Conservation (phyloP, 2,113 vertebrate species). For the Phylloscopus whistleri region DNA sequence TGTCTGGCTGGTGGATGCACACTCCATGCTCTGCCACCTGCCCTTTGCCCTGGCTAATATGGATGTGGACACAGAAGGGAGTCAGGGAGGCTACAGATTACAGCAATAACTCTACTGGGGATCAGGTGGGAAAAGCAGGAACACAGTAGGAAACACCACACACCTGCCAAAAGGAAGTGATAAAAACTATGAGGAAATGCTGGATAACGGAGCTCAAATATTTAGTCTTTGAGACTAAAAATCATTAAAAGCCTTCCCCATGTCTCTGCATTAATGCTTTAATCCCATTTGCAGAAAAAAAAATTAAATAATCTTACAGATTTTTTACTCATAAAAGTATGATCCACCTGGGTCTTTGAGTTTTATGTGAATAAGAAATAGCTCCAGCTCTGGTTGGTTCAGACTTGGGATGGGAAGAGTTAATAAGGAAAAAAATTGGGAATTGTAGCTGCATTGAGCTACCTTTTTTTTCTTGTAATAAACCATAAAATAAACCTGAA, state of each 20-base stretch:
- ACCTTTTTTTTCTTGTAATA: not conserved
- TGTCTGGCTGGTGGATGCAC: not conserved
- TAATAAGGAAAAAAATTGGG: not conserved
- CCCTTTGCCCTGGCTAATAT: not conserved
- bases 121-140: not conserved
- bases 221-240: not conserved
- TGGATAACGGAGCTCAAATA: not conserved
- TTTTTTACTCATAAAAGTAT: not conserved
- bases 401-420: not conserved
- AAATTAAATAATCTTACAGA: not conserved
- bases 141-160: not conserved
- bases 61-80: not conserved
- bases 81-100: fast-evolving
- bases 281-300: not conserved
- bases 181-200: not conserved
- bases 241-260: not conserved
- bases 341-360: not conserved
- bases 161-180: not conserved
- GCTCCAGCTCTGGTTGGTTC: not conserved
- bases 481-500: not conserved
- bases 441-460: not conserved
- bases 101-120: not conserved
- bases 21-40: not conserved
- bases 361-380: not conserved
- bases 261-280: not conserved